A percentile compares a stretch with the other conserved stretches of the same genome.
Evolutionary conservation across 2,797 vertebrate species (phyloP).

Genomic region (Poeciliopsis paucimaculata): DNA sequence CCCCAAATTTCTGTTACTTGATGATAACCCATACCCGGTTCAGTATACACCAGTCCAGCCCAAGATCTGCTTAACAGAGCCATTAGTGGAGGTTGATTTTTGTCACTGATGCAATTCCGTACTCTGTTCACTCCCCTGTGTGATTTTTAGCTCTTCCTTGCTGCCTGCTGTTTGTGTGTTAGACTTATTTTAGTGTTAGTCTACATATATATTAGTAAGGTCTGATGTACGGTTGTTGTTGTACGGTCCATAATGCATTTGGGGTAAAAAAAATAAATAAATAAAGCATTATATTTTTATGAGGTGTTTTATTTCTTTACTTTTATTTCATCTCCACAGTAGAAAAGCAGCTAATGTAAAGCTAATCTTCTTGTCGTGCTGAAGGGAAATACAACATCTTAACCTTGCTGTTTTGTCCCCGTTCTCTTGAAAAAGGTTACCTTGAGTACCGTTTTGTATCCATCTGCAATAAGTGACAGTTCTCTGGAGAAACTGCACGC

Average conservation of each 20-base stretch:
- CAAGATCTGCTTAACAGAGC: background rate
- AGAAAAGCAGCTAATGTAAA: background rate
- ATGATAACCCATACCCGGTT: background rate
- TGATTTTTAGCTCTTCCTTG: background rate
- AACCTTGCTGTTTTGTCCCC: background rate
- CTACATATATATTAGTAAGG: background rate
- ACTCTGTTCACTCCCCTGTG: background rate
- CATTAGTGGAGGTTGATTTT: background rate
- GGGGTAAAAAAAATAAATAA: background rate
- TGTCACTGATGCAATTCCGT: background rate
- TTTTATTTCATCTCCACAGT: background rate
- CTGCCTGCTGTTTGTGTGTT: background rate
- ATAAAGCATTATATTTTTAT: background rate
- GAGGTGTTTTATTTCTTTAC: background rate
- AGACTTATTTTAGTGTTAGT: background rate
- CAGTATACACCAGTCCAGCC: background rate
- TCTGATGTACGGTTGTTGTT: background rate
- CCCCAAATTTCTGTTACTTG: background rate
- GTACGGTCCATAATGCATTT: too few species aligned
- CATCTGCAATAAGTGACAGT: background rate
- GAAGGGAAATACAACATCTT: background rate
- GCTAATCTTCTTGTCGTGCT: background rate
- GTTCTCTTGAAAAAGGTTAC: slow-evolving; percentile 1
- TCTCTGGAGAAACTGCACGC: background rate
- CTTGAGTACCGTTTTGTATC: slow-evolving; percentile 5